Percentiles rank a stretch among this genome's conserved stretches.
Evolutionary conservation across 2,797 vertebrate genomes (phyloP).

Genomic region (Muscicapa striata): DNA sequence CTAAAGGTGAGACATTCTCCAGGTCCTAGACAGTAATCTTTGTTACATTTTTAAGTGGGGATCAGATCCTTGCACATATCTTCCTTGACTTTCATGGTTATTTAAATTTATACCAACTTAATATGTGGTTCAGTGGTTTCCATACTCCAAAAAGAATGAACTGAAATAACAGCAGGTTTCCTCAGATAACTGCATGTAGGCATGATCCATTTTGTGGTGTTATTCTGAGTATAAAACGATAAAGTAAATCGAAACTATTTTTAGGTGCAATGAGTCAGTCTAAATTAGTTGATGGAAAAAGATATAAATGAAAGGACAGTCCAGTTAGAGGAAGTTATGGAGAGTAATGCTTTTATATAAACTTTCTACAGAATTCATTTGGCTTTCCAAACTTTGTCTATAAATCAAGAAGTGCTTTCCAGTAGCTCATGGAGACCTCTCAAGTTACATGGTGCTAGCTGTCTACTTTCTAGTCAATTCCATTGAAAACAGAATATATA

Average conservation of each 20-base stretch:
- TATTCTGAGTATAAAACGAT: neutral
- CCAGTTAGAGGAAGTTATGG: conserved; percentile 32
- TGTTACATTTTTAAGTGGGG: neutral
- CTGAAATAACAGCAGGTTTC: neutral
- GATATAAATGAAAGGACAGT: conserved; percentile 29
- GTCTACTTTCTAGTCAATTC: neutral
- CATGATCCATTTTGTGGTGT: conserved; percentile 10
- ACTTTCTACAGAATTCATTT: conserved; percentile 17
- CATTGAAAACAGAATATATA: neutral
- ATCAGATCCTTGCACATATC: neutral
- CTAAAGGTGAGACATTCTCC: neutral
- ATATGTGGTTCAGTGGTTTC: neutral
- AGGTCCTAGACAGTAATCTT: neutral
- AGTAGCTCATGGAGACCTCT: neutral
- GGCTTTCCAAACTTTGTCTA: conserved; percentile 12
- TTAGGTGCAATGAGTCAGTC: conserved; percentile 21
- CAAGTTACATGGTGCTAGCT: neutral
- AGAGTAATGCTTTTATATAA: conserved; percentile 18
- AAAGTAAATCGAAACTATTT: conserved; percentile 53
- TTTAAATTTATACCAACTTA: neutral
- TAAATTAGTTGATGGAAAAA: conserved; percentile 45
- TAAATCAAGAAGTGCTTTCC: conserved; percentile 1
- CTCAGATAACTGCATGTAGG: neutral
- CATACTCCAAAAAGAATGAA: neutral
- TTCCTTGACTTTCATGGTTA: neutral